phyloP scores from a whole-genome alignment of 2,797 vertebrate species.

The Anableps anableps region DNA sequence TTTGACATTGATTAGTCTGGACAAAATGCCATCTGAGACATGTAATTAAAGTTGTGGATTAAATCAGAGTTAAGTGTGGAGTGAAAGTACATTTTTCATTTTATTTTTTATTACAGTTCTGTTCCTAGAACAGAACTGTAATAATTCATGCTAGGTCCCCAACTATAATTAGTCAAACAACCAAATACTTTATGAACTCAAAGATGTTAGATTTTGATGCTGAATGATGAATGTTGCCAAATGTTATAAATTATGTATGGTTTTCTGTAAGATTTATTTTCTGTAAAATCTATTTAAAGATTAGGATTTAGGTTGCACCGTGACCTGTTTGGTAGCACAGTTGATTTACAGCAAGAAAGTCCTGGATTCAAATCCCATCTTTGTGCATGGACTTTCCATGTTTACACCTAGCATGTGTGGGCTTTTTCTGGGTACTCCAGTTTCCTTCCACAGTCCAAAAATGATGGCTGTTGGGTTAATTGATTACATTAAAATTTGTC shows the following conservation, averaged over 20 bases:
- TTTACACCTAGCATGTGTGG: not conserved
- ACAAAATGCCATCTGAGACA: not conserved
- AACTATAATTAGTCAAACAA: not conserved
- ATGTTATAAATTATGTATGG: not conserved
- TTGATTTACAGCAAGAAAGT: not conserved
- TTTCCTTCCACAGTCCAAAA: too few species aligned
- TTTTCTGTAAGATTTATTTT: not conserved
- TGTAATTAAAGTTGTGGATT: not conserved
- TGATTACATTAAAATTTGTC: too few species aligned
- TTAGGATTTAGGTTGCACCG: not conserved
- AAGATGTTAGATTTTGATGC: not conserved
- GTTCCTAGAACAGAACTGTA: not conserved
- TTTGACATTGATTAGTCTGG: not conserved
- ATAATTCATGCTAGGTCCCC: too few species aligned
- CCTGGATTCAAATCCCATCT: not conserved
- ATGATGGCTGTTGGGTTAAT: too few species aligned
- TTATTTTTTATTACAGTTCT: not conserved
- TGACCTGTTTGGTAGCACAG: not conserved
- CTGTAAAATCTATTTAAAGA: not conserved
- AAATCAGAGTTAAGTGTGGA: not conserved
- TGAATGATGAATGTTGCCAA: not conserved
- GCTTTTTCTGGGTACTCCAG: too few species aligned
- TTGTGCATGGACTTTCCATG: not conserved
- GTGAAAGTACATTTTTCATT: not conserved
- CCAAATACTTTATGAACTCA: not conserved